Percentiles rank a stretch among this genome's conserved stretches.
phyloP scores from a whole-genome alignment of 2,113 vertebrate species.

The Pachycephala philippinensis region DNA sequence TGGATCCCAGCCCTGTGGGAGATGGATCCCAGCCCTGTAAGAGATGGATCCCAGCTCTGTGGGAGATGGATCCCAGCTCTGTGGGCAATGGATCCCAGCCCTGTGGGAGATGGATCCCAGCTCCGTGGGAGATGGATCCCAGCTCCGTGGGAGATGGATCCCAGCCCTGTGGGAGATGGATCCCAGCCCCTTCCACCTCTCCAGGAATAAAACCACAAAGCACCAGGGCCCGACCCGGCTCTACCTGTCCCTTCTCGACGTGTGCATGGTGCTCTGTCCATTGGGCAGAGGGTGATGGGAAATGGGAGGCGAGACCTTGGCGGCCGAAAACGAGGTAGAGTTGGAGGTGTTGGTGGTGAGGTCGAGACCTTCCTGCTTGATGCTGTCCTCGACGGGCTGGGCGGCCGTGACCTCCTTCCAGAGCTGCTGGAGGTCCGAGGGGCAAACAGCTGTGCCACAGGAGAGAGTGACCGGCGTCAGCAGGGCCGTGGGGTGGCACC shows the following conservation, averaged over 20 bases:
- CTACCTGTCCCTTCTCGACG: constrained; percentile 98
- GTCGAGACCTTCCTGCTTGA: constrained; percentile 96
- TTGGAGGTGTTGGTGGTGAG: constrained; percentile 94
- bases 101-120: too few species aligned
- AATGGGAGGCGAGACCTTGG: constrained; percentile 92
- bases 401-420: constrained; percentile 93
- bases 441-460: constrained; percentile 80
- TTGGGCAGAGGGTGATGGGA: constrained; percentile 92
- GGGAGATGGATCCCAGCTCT: too few species aligned
- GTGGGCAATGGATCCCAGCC: too few species aligned
- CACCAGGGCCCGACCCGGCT: background rate
- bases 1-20: too few species aligned
- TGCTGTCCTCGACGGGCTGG: constrained; percentile 87
- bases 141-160: too few species aligned
- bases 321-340: constrained; percentile 94
- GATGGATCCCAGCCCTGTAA: too few species aligned
- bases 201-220: background rate
- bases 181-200: background rate
- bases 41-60: too few species aligned
- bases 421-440: constrained; percentile 95
- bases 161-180: fast-evolving
- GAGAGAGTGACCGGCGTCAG: background rate
- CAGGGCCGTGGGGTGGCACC: background rate
- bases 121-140: too few species aligned
- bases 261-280: constrained; percentile 91